Conservation (phyloP, 2,888 invertebrate species). For the Octodonta nipae region DNA sequence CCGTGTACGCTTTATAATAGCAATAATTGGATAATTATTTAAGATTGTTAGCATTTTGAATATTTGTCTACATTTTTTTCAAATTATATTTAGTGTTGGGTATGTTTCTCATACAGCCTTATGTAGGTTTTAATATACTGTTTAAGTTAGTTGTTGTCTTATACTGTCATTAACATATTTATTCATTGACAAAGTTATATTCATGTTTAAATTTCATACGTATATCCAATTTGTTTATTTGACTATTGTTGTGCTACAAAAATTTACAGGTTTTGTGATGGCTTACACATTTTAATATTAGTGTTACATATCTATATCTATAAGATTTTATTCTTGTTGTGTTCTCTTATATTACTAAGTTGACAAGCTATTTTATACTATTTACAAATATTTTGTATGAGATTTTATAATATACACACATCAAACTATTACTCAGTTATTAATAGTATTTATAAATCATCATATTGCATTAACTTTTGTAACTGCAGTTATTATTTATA, state of each 20-base stretch:
- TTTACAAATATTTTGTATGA: constrained; percentile 12
- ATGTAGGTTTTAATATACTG: constrained; percentile 21
- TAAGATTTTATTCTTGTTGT: constrained; percentile 24
- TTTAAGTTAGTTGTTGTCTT: constrained; percentile 21
- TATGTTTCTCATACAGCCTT: constrained; percentile 27
- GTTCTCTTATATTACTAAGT: constrained; percentile 12
- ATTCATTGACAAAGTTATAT: neutral
- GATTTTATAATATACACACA: constrained; percentile 15
- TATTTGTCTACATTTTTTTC: constrained; percentile 21
- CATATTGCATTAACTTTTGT: constrained; percentile 9
- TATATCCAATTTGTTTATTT: too few species aligned
- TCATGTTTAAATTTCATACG: neutral
- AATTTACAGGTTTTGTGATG: neutral
- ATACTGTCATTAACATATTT: constrained; percentile 3
- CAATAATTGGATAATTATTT: constrained; percentile 13
- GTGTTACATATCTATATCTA: too few species aligned
- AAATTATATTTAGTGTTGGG: constrained; percentile 24
- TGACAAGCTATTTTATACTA: constrained; percentile 10
- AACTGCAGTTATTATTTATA: constrained; percentile 10
- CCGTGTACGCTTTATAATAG: too few species aligned
- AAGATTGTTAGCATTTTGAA: constrained; percentile 22
- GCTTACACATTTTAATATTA: too few species aligned
- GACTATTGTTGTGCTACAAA: neutral
- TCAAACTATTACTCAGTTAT: constrained; percentile 7
- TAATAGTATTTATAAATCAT: constrained; percentile 9